Conservation (phyloP, 2,888 invertebrate genomes). For the Scaptodrosophila latifasciaeformis region DNA sequence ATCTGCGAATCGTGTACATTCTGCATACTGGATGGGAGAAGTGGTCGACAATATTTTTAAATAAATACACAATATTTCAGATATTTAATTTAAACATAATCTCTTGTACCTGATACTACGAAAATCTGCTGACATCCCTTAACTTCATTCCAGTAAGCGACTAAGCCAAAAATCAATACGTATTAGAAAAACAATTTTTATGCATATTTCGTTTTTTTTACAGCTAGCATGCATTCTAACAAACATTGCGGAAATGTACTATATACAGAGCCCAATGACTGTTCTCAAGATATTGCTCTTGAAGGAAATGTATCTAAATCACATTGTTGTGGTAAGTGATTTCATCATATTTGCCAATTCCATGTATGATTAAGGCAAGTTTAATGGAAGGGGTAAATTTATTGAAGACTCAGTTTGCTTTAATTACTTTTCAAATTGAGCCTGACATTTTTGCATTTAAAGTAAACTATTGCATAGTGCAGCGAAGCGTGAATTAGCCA, state of each 20-base stretch:
- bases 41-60: too few relatives aligned
- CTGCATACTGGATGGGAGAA: too few relatives aligned
- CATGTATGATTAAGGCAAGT: slow-evolving; percentile 17
- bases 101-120: background rate
- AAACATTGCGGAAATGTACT: slow-evolving; percentile 20
- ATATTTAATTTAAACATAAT: background rate
- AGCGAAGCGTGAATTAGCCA: too few relatives aligned
- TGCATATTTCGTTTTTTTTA: background rate
- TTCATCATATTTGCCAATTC: background rate
- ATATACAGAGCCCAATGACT: slow-evolving; percentile 19
- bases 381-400: background rate
- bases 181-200: background rate
- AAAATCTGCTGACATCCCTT: background rate
- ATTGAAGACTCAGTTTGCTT: background rate
- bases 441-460: background rate
- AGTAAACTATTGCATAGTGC: too few relatives aligned
- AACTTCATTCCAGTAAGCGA: slow-evolving; percentile 2
- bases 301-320: slow-evolving; percentile 8
- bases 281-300: slow-evolving; percentile 7
- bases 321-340: slow-evolving; percentile 18
- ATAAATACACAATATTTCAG: too few relatives aligned
- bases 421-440: background rate
- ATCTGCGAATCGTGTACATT: too few relatives aligned
- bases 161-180: background rate
- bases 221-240: slow-evolving; percentile 13